Conservation (phyloP, 2,113 vertebrate species). For the Sisor rabdophorus region DNA sequence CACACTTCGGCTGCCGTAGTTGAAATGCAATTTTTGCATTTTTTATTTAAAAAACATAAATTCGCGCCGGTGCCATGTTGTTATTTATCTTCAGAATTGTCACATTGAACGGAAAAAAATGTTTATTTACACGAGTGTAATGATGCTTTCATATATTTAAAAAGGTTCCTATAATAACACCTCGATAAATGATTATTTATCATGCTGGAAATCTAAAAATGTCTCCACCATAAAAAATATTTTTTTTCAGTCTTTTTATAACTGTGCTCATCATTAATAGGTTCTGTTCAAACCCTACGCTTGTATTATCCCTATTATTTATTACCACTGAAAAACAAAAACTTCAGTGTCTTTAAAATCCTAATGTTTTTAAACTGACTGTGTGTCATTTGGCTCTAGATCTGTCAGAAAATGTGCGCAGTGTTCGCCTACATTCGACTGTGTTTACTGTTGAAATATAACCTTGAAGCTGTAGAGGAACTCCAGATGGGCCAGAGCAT, state of each 20-base stretch:
- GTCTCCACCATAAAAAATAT: background rate
- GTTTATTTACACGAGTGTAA: background rate
- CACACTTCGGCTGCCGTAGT: conserved; percentile 23
- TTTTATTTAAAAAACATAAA: conserved; percentile 23
- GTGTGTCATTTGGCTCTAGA: conserved; percentile 26
- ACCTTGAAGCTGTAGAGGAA: conserved; percentile 66
- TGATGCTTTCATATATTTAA: background rate
- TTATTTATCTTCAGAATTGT: background rate
- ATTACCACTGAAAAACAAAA: conserved; percentile 26
- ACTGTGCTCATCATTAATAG: background rate
- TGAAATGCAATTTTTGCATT: conserved; percentile 19
- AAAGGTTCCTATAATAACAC: too few species aligned
- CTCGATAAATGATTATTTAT: background rate
- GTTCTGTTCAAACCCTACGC: background rate
- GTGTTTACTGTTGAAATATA: conserved; percentile 57
- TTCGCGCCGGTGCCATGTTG: background rate
- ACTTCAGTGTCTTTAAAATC: conserved; percentile 23
- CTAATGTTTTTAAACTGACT: conserved; percentile 27
- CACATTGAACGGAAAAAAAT: background rate
- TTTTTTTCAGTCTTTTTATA: background rate
- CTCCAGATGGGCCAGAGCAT: conserved; percentile 64
- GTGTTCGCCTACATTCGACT: conserved; percentile 24
- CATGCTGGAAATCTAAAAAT: conserved; percentile 21
- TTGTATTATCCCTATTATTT: conserved; percentile 1
- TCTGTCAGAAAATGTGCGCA: conserved; percentile 19